Percentiles rank a stretch among this genome's conserved stretches.
phyloP scores from a whole-genome alignment of 2,797 vertebrate genomes.

The Gallinago solitaria region DNA sequence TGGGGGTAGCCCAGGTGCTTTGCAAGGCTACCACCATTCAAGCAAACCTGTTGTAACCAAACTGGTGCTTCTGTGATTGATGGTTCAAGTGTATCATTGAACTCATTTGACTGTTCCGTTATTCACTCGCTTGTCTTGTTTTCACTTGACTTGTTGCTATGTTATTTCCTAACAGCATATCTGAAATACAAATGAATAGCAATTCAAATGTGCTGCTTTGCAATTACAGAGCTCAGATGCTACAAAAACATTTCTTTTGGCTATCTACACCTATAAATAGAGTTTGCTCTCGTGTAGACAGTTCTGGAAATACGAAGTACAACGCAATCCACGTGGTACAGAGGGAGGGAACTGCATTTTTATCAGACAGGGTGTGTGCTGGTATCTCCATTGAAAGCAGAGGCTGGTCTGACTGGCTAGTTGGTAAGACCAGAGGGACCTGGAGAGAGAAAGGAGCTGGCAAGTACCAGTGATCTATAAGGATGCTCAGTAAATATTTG shows the following conservation, averaged over 20 bases:
- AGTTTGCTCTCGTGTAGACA: not conserved
- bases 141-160: not conserved
- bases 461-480: not conserved
- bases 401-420: not conserved
- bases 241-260: not conserved
- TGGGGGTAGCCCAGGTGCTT: not conserved
- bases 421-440: not conserved
- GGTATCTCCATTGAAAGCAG: not conserved
- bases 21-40: not conserved
- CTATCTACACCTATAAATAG: not conserved
- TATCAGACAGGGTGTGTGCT: not conserved
- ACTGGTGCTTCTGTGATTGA: not conserved
- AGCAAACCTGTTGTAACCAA: not conserved
- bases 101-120: not conserved
- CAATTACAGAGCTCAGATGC: not conserved
- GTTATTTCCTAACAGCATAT: not conserved
- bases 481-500: not conserved
- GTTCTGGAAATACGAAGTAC: not conserved
- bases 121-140: not conserved
- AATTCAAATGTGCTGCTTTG: not conserved
- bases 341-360: not conserved
- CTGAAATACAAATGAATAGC: not conserved
- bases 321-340: accelerated
- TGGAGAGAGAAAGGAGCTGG: not conserved
- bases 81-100: not conserved